phyloP scores from a whole-genome alignment of 2,888 invertebrate genomes.

The Rhaphigaster nebulosa region DNA sequence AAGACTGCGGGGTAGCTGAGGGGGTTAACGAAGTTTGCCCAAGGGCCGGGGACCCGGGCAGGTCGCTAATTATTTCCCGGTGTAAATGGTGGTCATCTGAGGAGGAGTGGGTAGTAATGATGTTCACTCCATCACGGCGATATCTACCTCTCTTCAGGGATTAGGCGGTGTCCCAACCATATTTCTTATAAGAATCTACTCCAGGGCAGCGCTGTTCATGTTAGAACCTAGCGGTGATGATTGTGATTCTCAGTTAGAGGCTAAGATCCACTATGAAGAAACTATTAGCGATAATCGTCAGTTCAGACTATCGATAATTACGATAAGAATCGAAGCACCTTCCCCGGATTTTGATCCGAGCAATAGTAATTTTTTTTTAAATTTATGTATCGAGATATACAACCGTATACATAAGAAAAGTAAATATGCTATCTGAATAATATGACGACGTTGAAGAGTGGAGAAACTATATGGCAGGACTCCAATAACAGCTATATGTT shows the following conservation, averaged over 20 bases:
- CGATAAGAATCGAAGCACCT: too few relatives aligned
- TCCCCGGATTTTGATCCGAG: too few relatives aligned
- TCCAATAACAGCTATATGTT: too few relatives aligned
- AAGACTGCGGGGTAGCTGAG: background rate
- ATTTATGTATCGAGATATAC: too few relatives aligned
- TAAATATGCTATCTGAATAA: too few relatives aligned
- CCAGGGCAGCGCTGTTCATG: background rate
- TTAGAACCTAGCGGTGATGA: background rate
- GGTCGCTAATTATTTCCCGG: conserved; percentile 9
- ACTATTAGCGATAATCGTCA: too few relatives aligned
- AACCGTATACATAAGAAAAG: too few relatives aligned
- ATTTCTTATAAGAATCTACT: background rate
- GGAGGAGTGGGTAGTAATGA: background rate
- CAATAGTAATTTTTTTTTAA: too few relatives aligned
- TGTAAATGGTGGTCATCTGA: background rate
- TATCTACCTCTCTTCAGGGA: background rate
- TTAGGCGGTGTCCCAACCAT: background rate
- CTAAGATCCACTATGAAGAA: background rate
- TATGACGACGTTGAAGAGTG: too few relatives aligned
- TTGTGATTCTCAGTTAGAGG: background rate
- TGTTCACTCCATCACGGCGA: background rate
- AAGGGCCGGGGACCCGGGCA: background rate
- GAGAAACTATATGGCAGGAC: too few relatives aligned
- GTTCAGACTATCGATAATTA: too few relatives aligned
- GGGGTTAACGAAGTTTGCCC: conserved; percentile 22